Evolutionary conservation across 1,140 invertebrate species (phyloP), one percentile per base, ranked within the genome.

Genomic region (Bombus huntii): DNA sequence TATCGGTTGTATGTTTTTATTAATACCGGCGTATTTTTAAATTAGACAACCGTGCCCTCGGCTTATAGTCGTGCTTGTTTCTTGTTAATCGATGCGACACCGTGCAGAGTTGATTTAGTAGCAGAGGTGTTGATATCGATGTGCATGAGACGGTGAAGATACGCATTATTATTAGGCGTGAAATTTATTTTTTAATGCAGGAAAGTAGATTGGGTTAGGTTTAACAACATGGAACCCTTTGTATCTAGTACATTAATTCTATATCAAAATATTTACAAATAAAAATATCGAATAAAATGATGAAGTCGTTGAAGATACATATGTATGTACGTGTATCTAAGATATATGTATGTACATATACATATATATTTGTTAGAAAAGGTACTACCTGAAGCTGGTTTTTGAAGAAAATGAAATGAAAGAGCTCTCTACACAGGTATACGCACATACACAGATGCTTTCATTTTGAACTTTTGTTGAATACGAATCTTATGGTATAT

Each of bases 391-490:
- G 25, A 18, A 6, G 37, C 6, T 37, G 25, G 53, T 15, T 12
- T 77, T 77, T 77, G 10, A 77, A 59, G 34, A 66, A 10, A 15
- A 44, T 39, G 34, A 62, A 31, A 18, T 1, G n/a, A 39, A 37
- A 13, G 57, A 59, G 1, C 3, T 8, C 28, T 39, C 2, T 9
- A 10, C 37, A 34, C 25, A 70, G 8, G 9, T 70, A 47, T 10
- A 42, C 28, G 25, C 12, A 8, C 10, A 37, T 4, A 4, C 13
- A 47, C 34, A 6, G 3, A 47, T 4, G 31, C 34, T n/a, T 53
- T 18, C n/a, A 80, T 71, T 80, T 57, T 22, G 31, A 66, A 66
- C 59, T 62, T 62, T n/a, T 62, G 65, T 66, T 66, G 65, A 68
- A 68, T 34, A 34, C 18, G 34, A 18, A 68, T 68, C 66, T 22